Conservation (phyloP, 2,797 vertebrate species). For the Thripadectes ignobilis region DNA sequence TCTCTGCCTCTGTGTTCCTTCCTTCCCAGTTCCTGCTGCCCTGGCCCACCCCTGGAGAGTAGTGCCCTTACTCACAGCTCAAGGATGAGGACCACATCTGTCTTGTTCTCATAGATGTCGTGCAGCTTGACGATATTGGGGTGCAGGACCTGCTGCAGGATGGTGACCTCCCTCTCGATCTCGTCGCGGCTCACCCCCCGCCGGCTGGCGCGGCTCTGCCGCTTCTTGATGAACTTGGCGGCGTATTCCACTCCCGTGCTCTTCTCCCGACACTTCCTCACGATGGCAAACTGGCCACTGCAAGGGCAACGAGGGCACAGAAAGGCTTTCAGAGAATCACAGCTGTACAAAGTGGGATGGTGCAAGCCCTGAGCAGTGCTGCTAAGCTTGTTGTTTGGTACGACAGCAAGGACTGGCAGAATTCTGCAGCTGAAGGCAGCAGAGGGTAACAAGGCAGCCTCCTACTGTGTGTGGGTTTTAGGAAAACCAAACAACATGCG, state of each 20-base stretch:
- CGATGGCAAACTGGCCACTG: slow-evolving; percentile 96
- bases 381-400: neutral
- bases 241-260: slow-evolving; percentile 84
- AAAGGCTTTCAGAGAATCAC: neutral
- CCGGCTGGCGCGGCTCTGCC: slow-evolving; percentile 86
- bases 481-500: neutral
- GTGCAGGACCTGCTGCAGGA: slow-evolving; percentile 91
- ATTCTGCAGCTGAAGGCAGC: neutral
- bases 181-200: slow-evolving; percentile 91
- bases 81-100: slow-evolving; percentile 93
- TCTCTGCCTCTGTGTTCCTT: neutral
- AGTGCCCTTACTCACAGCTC: slow-evolving; percentile 89
- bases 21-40: neutral
- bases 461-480: neutral
- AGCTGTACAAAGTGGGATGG: neutral
- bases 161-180: slow-evolving; percentile 92
- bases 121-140: slow-evolving; percentile 89
- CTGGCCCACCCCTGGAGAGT: neutral
- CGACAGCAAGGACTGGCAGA: neutral
- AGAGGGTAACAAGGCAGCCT: neutral
- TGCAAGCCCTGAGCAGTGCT: neutral
- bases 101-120: slow-evolving; percentile 93
- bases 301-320: neutral
- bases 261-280: slow-evolving; percentile 89
- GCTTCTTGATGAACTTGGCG: slow-evolving; percentile 97